These are phyloP conservation scores for Drosophila meridionalis DNA, from an alignment of 2,888 invertebrate genomes.

Conservation along the genomic window DNA sequence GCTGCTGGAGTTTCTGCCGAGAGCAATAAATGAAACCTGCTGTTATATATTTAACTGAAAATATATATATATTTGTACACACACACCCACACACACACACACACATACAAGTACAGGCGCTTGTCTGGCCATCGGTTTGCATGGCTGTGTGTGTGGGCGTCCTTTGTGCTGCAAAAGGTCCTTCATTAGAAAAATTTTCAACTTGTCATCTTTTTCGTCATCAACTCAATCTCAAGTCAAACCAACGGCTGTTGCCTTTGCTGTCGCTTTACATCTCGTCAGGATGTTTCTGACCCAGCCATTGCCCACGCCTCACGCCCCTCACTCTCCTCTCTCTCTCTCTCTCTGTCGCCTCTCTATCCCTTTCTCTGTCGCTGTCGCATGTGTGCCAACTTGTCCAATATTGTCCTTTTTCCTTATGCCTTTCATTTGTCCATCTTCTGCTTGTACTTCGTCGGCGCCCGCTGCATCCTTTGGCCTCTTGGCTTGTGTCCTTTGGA, in stretches of 20 bases:
- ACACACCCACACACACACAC: conserved; percentile 12
- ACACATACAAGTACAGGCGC: conserved; percentile 20
- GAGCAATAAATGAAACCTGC: conserved; percentile 10
- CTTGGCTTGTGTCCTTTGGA: conserved; percentile 44
- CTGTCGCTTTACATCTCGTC: conserved; percentile 75
- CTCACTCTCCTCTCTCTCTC: background rate
- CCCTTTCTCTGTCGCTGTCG: conserved; percentile 23
- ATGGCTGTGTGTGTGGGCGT: conserved; percentile 44
- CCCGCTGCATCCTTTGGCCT: conserved; percentile 30
- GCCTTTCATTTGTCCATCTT: conserved; percentile 78
- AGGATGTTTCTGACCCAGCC: conserved; percentile 49
- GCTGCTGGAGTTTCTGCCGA: conserved; percentile 2
- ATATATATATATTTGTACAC: conserved; percentile 13
- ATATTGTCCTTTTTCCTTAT: conserved; percentile 79
- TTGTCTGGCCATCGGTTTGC: conserved; percentile 45
- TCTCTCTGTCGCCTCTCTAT: conserved; percentile 1
- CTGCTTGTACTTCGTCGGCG: conserved; percentile 51
- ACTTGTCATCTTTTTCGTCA: conserved; percentile 82
- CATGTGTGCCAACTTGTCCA: conserved; percentile 72
- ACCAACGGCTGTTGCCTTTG: conserved; percentile 69
- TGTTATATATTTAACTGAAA: conserved; percentile 7
- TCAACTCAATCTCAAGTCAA: conserved; percentile 80
- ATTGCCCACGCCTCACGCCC: conserved; percentile 1
- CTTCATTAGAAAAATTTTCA: conserved; percentile 82
- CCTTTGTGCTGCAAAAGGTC: conserved; percentile 75